phyloP scores from a whole-genome alignment of 2,113 vertebrate genomes.

The Xiphophorus hellerii region DNA sequence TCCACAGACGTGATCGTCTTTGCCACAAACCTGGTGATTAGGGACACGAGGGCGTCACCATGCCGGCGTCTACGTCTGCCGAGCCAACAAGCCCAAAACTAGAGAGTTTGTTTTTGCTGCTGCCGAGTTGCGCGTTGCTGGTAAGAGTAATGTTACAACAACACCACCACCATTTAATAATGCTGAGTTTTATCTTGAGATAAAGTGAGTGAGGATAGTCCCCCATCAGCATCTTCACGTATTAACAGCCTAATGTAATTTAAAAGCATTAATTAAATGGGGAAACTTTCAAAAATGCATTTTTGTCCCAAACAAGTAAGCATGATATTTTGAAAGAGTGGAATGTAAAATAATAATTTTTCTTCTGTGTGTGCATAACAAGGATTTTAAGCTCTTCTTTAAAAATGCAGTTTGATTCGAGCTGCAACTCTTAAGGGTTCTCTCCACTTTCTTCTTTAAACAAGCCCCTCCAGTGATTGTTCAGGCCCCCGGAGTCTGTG shows the following conservation, averaged over 20 bases:
- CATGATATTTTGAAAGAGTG: not conserved
- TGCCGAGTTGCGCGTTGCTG: conserved; percentile 90
- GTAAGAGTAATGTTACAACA: conserved; percentile 79
- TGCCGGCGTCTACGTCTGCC: conserved; percentile 91
- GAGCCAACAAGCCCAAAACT: conserved; percentile 94
- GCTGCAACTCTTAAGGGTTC: not conserved
- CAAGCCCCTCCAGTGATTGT: conserved; percentile 91
- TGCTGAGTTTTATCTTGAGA: not conserved
- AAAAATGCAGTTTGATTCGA: not conserved
- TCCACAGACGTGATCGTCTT: conserved; percentile 91
- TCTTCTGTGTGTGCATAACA: not conserved
- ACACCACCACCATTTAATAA: not conserved
- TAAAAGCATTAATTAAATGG: not conserved
- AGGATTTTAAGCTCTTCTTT: not conserved
- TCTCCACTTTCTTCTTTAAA: conserved; percentile 7
- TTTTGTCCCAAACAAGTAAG: no score
- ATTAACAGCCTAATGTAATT: not conserved
- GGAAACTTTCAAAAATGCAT: not conserved
- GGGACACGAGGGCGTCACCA: conserved; percentile 88
- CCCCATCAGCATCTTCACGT: not conserved
- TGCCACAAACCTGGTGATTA: conserved; percentile 92
- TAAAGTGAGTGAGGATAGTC: not conserved
- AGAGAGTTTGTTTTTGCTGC: conserved; percentile 89
- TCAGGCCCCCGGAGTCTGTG: conserved; percentile 91
- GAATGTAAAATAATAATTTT: not conserved